Percentiles rank a stretch among this genome's conserved stretches.
These are phyloP conservation scores for Drosophila nr. medialis DNA, from an alignment of 2,888 invertebrate genomes.

Conservation along the genomic window DNA sequence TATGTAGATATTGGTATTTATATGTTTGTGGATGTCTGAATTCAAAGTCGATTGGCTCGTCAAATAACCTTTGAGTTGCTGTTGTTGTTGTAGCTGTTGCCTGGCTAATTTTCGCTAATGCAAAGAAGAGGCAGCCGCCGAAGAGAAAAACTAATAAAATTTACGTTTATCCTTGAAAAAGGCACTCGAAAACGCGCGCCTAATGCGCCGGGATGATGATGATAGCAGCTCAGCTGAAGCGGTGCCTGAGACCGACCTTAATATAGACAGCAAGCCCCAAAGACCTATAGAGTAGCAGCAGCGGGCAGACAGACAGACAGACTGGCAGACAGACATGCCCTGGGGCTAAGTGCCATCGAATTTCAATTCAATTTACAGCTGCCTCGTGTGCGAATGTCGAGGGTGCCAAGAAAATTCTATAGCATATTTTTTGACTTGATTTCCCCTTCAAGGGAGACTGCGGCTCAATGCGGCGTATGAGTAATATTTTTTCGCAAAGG, in stretches of 20 bases:
- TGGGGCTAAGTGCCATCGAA: constrained; percentile 76
- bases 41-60: constrained; percentile 49
- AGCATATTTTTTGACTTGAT: constrained; percentile 72
- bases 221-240: constrained; percentile 52
- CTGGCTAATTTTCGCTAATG: constrained; percentile 79
- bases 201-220: constrained; percentile 66
- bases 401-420: constrained; percentile 71
- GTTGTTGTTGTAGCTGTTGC: constrained; percentile 35
- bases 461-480: constrained; percentile 63
- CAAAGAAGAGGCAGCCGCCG: constrained; percentile 54
- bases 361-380: constrained; percentile 78
- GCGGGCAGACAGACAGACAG: constrained; percentile 26
- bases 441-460: constrained; percentile 18
- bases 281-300: constrained; percentile 36
- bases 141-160: constrained; percentile 74
- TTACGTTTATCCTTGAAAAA: constrained; percentile 79
- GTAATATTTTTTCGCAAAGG: constrained; percentile 72
- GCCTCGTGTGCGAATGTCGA: constrained; percentile 51
- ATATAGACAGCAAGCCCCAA: constrained; percentile 66
- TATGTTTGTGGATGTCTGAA: constrained; percentile 21
- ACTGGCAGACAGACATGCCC: constrained; percentile 34
- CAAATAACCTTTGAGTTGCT: constrained; percentile 63
- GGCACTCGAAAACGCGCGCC: constrained; percentile 79
- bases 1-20: neutral
- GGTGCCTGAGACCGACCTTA: constrained; percentile 62